A percentile compares a stretch with the other conserved stretches of the same genome.
These are phyloP conservation scores for Brachypteracias leptosomus DNA, from an alignment of 2,113 vertebrate species.

Conservation along the genomic window DNA sequence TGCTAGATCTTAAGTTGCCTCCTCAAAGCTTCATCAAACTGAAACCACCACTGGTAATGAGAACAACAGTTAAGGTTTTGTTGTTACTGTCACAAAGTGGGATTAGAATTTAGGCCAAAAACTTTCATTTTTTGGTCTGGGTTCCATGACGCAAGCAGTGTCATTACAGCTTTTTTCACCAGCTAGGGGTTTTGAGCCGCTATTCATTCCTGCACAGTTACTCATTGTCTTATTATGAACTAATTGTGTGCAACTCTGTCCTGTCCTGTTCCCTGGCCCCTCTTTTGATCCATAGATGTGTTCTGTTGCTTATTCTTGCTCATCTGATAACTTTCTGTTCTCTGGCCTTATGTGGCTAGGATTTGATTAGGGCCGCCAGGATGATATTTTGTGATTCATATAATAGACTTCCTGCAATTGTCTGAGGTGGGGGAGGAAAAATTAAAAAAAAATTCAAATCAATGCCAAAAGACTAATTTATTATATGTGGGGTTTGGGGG, in stretches of 20 bases:
- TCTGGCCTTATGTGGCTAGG: not conserved
- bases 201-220: not conserved
- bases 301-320: not conserved
- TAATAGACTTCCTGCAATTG: too few relatives aligned
- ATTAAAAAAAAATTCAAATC: not conserved
- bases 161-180: not conserved
- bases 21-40: not conserved
- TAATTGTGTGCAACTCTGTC: not conserved
- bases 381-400: not conserved
- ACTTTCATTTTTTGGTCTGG: not conserved
- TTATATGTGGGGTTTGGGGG: not conserved
- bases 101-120: not conserved
- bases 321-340: not conserved
- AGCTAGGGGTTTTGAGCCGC: not conserved
- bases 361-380: not conserved
- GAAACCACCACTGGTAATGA: not conserved
- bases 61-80: not conserved
- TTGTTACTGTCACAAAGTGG: not conserved
- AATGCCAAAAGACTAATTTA: rapidly evolving
- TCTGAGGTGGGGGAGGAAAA: not conserved
- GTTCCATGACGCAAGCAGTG: not conserved
- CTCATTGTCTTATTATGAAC: not conserved
- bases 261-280: not conserved
- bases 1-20: not conserved
- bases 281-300: not conserved